These are phyloP conservation scores for Triplophysa yarkandensis DNA, from an alignment of 2,797 vertebrate genomes.

Conservation along the genomic window DNA sequence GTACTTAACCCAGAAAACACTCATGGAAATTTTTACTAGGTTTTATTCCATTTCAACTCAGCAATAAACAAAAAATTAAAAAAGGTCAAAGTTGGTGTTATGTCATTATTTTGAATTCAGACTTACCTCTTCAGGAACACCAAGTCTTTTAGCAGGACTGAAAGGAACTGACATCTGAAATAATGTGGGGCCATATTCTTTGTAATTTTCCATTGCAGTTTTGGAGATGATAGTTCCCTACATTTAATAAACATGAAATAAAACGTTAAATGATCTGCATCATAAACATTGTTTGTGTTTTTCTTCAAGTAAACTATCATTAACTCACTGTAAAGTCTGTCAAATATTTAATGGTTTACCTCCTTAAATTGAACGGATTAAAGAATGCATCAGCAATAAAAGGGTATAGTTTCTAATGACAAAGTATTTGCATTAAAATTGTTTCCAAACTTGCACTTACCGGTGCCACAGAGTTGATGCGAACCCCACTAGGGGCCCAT, in stretches of 20 bases:
- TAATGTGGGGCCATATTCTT: slow-evolving; percentile 65
- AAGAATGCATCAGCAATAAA: background rate
- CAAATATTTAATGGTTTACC: too few relatives aligned
- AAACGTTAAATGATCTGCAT: too few relatives aligned
- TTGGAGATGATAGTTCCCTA: slow-evolving; percentile 89
- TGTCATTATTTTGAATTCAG: background rate
- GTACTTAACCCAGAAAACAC: too few relatives aligned
- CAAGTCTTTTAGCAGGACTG: slow-evolving; percentile 85
- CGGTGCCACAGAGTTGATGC: slow-evolving; percentile 87
- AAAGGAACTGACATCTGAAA: slow-evolving; percentile 67
- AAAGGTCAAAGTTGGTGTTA: background rate
- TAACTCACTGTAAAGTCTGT: background rate
- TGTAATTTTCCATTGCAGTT: slow-evolving; percentile 88
- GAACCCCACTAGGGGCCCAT: slow-evolving; percentile 86
- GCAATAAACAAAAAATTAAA: background rate
- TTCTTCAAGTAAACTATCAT: too few relatives aligned
- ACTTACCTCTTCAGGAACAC: slow-evolving; percentile 89
- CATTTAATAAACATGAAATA: slow-evolving; percentile 40
- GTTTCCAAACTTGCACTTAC: slow-evolving; percentile 68
- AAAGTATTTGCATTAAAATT: background rate
- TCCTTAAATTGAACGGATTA: too few relatives aligned
- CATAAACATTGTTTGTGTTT: too few relatives aligned
- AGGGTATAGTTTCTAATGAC: background rate
- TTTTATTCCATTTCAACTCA: background rate
- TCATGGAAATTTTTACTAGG: too few relatives aligned